Percentiles rank a stretch among this genome's conserved stretches.
These are phyloP conservation scores for Neoascia interrupta DNA, from an alignment of 2,888 invertebrate species.

Conservation along the genomic window DNA sequence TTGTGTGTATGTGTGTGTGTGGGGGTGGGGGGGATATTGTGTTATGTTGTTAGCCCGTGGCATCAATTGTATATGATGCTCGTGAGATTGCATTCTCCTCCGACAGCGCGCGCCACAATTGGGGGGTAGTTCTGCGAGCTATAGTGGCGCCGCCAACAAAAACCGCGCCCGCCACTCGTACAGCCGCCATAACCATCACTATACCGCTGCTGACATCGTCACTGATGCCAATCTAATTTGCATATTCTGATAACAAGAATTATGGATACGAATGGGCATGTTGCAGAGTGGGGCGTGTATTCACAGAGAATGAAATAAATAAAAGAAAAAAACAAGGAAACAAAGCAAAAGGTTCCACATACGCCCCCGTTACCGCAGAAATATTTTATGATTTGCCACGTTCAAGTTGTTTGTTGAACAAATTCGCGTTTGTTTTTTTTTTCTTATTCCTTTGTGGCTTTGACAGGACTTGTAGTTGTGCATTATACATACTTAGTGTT, in stretches of 20 bases:
- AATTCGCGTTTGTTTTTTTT: background rate
- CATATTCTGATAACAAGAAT: conserved; percentile 67
- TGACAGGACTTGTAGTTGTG: conserved; percentile 21
- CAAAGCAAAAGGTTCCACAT: conserved; percentile 56
- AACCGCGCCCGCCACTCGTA: conserved; percentile 19
- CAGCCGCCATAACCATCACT: conserved; percentile 11
- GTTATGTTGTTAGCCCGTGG: conserved; percentile 32
- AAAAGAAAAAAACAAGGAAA: background rate
- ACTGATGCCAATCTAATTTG: conserved; percentile 66
- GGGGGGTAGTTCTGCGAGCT: background rate
- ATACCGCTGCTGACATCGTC: conserved; percentile 33
- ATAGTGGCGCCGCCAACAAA: conserved; percentile 16
- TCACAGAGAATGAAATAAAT: no score
- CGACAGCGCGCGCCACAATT: background rate
- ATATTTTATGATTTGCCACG: conserved; percentile 25
- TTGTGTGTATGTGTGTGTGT: conserved; percentile 16
- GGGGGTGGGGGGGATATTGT: background rate
- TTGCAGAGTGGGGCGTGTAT: background rate
- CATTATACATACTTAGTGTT: background rate
- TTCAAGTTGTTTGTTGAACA: conserved; percentile 23
- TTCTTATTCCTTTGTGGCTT: conserved; percentile 30
- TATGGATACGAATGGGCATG: conserved; percentile 53
- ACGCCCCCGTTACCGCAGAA: conserved; percentile 12
- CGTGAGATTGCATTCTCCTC: conserved; percentile 52
- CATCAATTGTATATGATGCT: conserved; percentile 49